Evolutionary conservation across 2,888 invertebrate genomes (phyloP).

Genomic region (Priocnemis perturbator): DNA sequence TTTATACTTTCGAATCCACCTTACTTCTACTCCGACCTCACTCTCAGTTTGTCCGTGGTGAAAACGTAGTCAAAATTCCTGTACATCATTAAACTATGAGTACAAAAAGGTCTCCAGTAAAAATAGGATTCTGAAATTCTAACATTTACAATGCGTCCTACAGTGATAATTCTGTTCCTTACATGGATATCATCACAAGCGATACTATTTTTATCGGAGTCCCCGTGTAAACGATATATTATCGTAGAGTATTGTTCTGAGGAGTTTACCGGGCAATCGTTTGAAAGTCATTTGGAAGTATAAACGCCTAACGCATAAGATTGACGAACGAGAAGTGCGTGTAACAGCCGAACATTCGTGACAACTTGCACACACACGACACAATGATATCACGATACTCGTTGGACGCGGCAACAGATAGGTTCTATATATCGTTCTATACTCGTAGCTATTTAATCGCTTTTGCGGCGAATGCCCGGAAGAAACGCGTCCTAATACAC

Average conservation of each 20-base stretch:
- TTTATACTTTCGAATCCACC: conserved; percentile 65
- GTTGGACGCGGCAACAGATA: no score
- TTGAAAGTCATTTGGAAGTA: neutral
- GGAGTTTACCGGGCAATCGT: conserved; percentile 14
- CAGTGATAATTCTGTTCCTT: neutral
- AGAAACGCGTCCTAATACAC: no score
- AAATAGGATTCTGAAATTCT: conserved; percentile 25
- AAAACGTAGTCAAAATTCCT: conserved; percentile 72
- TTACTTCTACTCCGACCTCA: conserved; percentile 72
- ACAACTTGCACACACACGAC: no score
- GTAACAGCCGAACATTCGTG: no score
- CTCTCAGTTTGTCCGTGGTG: conserved; percentile 72
- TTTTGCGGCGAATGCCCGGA: no score
- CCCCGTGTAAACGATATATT: conserved; percentile 36
- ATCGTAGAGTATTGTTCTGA: conserved; percentile 6
- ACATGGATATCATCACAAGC: neutral
- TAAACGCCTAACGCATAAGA: no score
- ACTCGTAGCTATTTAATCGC: no score
- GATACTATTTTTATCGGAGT: conserved; percentile 50
- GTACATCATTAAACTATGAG: conserved; percentile 69
- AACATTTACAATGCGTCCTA: neutral
- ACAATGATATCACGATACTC: no score
- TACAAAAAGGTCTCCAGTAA: conserved; percentile 54
- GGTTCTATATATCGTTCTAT: no score
- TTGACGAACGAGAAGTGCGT: no score